Conservation (phyloP, 2,888 invertebrate species). For the Stegana nigrithorax region DNA sequence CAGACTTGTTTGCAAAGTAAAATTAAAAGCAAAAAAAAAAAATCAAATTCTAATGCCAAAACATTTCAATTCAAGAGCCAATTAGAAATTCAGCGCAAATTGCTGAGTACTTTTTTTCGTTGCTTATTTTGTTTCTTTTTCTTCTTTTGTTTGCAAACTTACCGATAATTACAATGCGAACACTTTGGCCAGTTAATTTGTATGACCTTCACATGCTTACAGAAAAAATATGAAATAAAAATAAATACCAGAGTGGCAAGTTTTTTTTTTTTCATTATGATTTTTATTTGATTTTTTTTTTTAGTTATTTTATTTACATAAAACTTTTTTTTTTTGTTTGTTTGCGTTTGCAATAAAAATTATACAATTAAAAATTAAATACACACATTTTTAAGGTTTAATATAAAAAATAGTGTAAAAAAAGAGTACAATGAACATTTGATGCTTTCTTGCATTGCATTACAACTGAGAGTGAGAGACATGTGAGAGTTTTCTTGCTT, state of each 20-base stretch:
- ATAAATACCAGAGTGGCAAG: not conserved
- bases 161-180: not conserved
- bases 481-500: slow-evolving; percentile 49
- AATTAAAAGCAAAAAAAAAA: slow-evolving; percentile 24
- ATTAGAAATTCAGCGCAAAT: slow-evolving; percentile 37
- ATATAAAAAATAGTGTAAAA: slow-evolving; percentile 12
- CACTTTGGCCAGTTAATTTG: not conserved
- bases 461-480: slow-evolving; percentile 55
- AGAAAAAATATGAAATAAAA: not conserved
- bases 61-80: slow-evolving; percentile 3
- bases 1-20: not conserved
- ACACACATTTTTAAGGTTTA: not conserved
- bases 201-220: not conserved
- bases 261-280: not conserved
- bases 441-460: slow-evolving; percentile 6
- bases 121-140: not conserved
- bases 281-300: slow-evolving; percentile 3
- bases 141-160: not conserved
- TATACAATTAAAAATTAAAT: slow-evolving; percentile 11
- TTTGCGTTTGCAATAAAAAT: slow-evolving; percentile 9
- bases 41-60: not conserved
- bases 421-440: not conserved
- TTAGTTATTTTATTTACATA: slow-evolving; percentile 14
- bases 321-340: slow-evolving; percentile 11
- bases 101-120: not conserved